A percentile compares a stretch with the other conserved stretches of the same genome.
Conservation (phyloP, 64 coral and sea anemone genomes). For the Pocillopora damicornis region DNA sequence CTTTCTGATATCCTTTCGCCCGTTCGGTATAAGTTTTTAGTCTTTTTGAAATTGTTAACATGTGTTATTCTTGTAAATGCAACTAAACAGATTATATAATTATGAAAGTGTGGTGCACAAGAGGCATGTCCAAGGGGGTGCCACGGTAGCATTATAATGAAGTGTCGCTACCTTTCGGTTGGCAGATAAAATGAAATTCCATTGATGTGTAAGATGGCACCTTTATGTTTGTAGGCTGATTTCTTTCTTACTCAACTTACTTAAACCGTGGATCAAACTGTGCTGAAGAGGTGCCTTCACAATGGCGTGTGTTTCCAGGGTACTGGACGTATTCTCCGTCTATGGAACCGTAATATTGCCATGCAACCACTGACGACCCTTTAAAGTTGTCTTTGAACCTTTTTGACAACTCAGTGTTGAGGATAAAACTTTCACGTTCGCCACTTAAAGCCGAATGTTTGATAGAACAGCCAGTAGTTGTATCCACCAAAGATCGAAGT, state of each 20-base stretch:
- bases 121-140: too few relatives aligned
- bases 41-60: too few relatives aligned
- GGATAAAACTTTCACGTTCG: neutral
- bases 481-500: neutral
- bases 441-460: neutral
- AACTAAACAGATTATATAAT: too few relatives aligned
- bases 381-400: neutral
- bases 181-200: too few relatives aligned
- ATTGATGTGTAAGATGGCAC: too few relatives aligned
- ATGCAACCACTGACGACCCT: neutral
- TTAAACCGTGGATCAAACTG: constrained; percentile 19
- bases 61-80: too few relatives aligned
- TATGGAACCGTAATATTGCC: constrained; percentile 34
- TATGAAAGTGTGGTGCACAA: too few relatives aligned
- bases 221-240: too few relatives aligned
- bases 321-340: constrained; percentile 34
- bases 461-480: neutral
- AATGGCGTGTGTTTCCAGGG: constrained; percentile 3
- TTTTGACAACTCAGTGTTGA: neutral
- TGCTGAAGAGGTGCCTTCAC: constrained; percentile 11
- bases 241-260: neutral
- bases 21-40: too few relatives aligned
- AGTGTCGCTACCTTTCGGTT: too few relatives aligned
- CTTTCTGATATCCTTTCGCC: too few relatives aligned
- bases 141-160: too few relatives aligned